Conservation (phyloP, 2,797 vertebrate species). For the Lepilemur ruficaudatus region DNA sequence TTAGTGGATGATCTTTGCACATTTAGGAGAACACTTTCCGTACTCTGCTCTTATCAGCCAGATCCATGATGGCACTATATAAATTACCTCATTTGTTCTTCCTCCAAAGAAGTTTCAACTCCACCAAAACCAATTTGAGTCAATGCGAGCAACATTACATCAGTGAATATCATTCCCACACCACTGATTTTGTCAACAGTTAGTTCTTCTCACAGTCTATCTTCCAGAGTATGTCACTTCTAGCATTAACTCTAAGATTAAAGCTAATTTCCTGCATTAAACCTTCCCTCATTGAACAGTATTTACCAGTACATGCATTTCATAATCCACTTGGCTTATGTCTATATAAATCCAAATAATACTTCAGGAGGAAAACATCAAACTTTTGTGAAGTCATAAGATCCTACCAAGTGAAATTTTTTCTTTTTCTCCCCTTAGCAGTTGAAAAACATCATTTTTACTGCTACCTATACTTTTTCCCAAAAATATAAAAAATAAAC, state of each 20-base stretch:
- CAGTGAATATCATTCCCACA: background rate
- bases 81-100: background rate
- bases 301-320: background rate
- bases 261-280: constrained; percentile 27
- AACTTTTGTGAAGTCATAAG: background rate
- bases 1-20: background rate
- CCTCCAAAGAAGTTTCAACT: background rate
- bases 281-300: background rate
- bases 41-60: background rate
- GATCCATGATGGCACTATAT: background rate
- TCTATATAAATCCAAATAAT: background rate
- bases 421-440: background rate
- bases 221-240: background rate
- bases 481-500: background rate
- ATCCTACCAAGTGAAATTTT: background rate
- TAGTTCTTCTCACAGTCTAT: constrained; percentile 6
- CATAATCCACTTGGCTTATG: background rate
- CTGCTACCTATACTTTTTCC: background rate
- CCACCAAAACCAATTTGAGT: background rate
- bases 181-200: constrained; percentile 6
- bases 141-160: background rate
- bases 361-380: background rate
- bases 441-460: background rate
- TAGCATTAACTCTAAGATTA: constrained; percentile 22
- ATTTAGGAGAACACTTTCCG: background rate